Base-by-base conservation (phyloP, 2,113 vertebrate genomes). In the Pelodiscus sinensis region DNA sequence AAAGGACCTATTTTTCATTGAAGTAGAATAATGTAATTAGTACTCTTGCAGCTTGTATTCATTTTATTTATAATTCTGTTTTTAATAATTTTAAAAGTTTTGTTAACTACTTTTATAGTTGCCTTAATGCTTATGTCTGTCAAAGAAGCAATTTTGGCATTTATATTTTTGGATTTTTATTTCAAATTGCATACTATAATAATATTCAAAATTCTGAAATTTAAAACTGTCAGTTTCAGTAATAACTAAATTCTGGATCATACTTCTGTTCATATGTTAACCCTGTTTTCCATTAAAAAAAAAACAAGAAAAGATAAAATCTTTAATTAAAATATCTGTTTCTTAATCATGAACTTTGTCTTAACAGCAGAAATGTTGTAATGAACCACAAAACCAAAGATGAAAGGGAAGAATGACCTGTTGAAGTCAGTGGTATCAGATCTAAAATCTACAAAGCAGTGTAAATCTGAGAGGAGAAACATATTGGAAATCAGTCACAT, bases 21-120 rank as follows among this genome's bases (percentile, higher is more conserved):
- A 11, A 79, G 31, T n/a, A 31, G 22, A 56, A 38, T 54, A 54
- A 73, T 4, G 14, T 73, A 15, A 8, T 51, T 80, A 44, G 68
- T 93, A 54, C 93, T 55, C 90, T 91, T 14, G 11, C 85, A 57
- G 77, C 31, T 92, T 87, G 82, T 93, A 92, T 95, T 95, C 83
- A 92, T 81, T 87, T 71, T 56, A 35, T 86, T 95, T 92, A 94
- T 91, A 93, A 93, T 94, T 95, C 4, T 81, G 10, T 65, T 82
- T 44, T 18, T 31, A 81, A 56, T 85, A 15, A 52, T 82, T 92
- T 84, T 87, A 25, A 78, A 95, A 93, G 87, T 60, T 22, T 51
- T 79, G 71, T 86, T 81, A 94, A 77, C 54, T 89, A 38, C 12
- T 86, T 82, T 73, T 58, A n/a, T 94, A 35, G 8, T 4, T 84